Evolutionary conservation across 2,888 invertebrate genomes (phyloP).

Genomic region (Habrosyne pyritoides): DNA sequence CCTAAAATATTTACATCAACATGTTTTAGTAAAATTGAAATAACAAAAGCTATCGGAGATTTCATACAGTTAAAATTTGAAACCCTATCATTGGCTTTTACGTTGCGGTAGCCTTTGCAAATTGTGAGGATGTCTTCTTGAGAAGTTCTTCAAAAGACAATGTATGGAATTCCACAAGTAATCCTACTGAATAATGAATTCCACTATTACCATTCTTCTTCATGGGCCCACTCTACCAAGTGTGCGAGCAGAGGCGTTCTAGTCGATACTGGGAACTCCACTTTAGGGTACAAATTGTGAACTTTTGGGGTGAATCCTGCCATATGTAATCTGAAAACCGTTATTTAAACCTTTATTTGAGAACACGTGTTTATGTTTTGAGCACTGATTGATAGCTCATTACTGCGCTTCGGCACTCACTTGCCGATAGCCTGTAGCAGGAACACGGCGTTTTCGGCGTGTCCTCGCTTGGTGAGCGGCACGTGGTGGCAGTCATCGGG

Average conservation of each 20-base stretch:
- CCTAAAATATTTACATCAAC: no score
- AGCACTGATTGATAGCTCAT: background rate
- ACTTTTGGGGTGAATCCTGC: slow-evolving; percentile 88
- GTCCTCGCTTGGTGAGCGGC: slow-evolving; percentile 88
- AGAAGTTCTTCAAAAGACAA: background rate
- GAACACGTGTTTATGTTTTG: no score
- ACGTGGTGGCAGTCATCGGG: slow-evolving; percentile 85
- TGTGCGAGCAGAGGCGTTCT: slow-evolving; percentile 92
- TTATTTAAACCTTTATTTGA: no score
- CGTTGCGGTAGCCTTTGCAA: no score
- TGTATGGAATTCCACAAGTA: background rate
- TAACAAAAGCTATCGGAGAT: no score
- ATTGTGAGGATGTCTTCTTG: no score
- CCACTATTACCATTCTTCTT: slow-evolving; percentile 79
- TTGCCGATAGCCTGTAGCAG: slow-evolving; percentile 86
- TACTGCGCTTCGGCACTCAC: slow-evolving; percentile 53
- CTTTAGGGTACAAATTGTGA: slow-evolving; percentile 87
- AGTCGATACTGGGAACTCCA: slow-evolving; percentile 90
- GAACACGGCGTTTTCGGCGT: slow-evolving; percentile 82
- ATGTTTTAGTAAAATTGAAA: no score
- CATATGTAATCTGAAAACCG: slow-evolving; percentile 85
- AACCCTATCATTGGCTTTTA: no score
- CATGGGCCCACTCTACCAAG: slow-evolving; percentile 91
- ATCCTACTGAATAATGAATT: background rate
- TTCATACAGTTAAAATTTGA: no score